These are phyloP conservation scores for Geopemphigus sp. DNA, from an alignment of 1,140 invertebrate genomes.

Conservation along the genomic window DNA sequence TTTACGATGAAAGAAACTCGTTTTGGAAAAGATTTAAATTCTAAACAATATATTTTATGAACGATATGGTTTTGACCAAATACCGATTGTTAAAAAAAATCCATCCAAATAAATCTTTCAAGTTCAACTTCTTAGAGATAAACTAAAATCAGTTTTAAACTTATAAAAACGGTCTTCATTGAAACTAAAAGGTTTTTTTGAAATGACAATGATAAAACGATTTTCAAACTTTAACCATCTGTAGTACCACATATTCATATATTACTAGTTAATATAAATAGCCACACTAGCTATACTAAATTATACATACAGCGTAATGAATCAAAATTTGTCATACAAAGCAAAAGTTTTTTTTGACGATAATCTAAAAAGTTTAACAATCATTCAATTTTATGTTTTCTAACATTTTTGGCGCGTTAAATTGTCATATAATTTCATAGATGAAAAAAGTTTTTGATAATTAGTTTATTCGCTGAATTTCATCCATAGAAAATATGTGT, in stretches of 20 bases:
- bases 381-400: not conserved
- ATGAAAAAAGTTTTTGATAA: not conserved
- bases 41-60: slow-evolving; percentile 1
- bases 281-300: slow-evolving; percentile 7
- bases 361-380: not conserved
- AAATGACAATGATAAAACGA: slow-evolving; percentile 41
- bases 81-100: not conserved
- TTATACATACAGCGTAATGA: slow-evolving; percentile 22
- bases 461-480: too few species aligned
- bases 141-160: not conserved
- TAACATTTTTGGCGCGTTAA: not conserved
- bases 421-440: not conserved
- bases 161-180: slow-evolving; percentile 23
- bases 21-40: not conserved
- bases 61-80: not conserved
- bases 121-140: not conserved
- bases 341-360: not conserved
- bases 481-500: too few species aligned
- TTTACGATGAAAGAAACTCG: too few species aligned
- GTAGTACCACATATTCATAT: not conserved
- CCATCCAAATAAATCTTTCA: not conserved
- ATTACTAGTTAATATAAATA: not conserved
- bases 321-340: slow-evolving; percentile 8
- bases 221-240: slow-evolving; percentile 6
- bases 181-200: slow-evolving; percentile 22